These are phyloP conservation scores for Drosophila tripunctata DNA, from an alignment of 2,888 invertebrate genomes.

Conservation along the genomic window DNA sequence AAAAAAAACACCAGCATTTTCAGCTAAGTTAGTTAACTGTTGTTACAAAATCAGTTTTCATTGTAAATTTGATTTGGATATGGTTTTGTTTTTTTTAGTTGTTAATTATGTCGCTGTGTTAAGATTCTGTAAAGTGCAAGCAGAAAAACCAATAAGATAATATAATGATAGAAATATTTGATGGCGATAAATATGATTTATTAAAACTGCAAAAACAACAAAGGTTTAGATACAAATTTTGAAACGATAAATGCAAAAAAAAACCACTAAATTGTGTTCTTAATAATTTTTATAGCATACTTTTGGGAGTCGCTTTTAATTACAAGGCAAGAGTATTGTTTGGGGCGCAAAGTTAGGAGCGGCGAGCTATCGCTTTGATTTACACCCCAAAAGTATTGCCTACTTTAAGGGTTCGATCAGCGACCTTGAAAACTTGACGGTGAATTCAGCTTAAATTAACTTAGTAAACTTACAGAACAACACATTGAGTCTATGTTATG, in stretches of 20 bases:
- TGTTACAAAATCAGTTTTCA: not conserved
- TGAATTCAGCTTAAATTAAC: not conserved
- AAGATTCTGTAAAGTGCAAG: slow-evolving; percentile 33
- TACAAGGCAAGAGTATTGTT: not conserved
- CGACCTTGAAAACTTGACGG: slow-evolving; percentile 24
- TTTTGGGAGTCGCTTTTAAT: not conserved
- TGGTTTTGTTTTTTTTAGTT: too few species aligned
- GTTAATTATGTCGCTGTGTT: too few species aligned
- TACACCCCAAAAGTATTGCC: not conserved
- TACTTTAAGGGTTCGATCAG: not conserved
- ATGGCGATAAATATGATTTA: slow-evolving; percentile 64
- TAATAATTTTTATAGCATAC: slow-evolving; percentile 11
- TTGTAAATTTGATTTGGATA: not conserved
- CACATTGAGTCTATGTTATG: too few species aligned
- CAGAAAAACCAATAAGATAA: slow-evolving; percentile 39
- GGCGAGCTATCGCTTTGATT: not conserved
- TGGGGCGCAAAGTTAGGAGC: too few species aligned
- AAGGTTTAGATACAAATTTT: slow-evolving; percentile 85
- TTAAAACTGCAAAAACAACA: slow-evolving; percentile 82
- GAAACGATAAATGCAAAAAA: slow-evolving; percentile 81
- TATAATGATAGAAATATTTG: slow-evolving; percentile 25
- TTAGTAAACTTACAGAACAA: not conserved
- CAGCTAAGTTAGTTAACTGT: slow-evolving; percentile 2
- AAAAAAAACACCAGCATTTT: slow-evolving; percentile 13
- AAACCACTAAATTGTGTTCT: slow-evolving; percentile 21